Conservation (phyloP, 2,888 invertebrate species). For the Loripinus fragilis region DNA sequence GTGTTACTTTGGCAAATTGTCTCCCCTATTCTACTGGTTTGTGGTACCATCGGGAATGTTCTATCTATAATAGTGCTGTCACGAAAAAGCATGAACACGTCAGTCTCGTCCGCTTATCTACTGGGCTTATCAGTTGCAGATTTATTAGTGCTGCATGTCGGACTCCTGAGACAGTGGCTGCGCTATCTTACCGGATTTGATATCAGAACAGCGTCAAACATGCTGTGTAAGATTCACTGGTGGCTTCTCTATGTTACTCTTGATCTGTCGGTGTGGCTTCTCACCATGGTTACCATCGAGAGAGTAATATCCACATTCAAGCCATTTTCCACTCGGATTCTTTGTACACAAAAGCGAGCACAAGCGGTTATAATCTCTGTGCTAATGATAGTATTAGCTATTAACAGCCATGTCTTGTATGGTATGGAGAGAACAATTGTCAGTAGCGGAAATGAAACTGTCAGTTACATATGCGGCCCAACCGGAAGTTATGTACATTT, state of each 20-base stretch:
- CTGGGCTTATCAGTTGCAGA: constrained; percentile 64
- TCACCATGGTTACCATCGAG: constrained; percentile 73
- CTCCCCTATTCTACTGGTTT: constrained; percentile 67
- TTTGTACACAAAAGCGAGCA: constrained; percentile 61
- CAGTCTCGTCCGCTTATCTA: constrained; percentile 68
- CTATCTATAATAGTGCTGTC: constrained; percentile 65
- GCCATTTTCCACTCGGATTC: constrained; percentile 64
- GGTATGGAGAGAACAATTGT: constrained; percentile 45
- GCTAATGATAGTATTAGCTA: constrained; percentile 36
- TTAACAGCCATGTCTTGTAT: constrained; percentile 69
- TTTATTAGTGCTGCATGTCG: constrained; percentile 65
- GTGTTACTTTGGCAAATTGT: constrained; percentile 55
- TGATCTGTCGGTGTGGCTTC: constrained; percentile 73
- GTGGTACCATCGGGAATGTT: constrained; percentile 73
- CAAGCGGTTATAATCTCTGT: constrained; percentile 47
- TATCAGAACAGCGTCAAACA: constrained; percentile 43
- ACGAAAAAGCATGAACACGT: constrained; percentile 51
- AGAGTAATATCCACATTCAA: constrained; percentile 69
- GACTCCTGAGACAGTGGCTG: constrained; percentile 67
- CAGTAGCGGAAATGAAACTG: constrained; percentile 11
- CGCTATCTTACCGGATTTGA: constrained; percentile 49
- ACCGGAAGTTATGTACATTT: constrained; percentile 38
- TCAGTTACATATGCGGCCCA: constrained; percentile 38
- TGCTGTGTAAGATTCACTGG: constrained; percentile 64
- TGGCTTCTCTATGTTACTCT: constrained; percentile 71